These are phyloP conservation scores for Anarsia innoxiella DNA, from an alignment of 2,888 invertebrate genomes.

Conservation along the genomic window DNA sequence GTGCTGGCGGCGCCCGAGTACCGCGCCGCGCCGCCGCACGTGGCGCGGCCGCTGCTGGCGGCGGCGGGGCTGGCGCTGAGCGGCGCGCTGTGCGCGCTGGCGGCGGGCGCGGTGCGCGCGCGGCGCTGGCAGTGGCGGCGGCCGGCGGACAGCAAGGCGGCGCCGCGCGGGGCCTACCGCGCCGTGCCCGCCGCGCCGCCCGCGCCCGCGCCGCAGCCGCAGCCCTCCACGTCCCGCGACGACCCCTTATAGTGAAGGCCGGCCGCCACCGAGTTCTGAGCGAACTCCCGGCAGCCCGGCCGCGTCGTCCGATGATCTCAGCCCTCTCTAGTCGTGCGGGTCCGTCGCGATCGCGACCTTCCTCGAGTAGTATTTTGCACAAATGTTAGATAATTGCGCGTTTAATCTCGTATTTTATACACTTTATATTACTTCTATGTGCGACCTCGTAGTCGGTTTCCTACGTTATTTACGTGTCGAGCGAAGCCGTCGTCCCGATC, in stretches of 20 bases:
- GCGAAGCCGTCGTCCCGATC: conserved; percentile 26
- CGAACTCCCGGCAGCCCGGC: conserved; percentile 5
- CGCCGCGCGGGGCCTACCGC: conserved; percentile 17
- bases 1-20: conserved; percentile 34
- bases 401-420: conserved; percentile 14
- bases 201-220: conserved; percentile 18
- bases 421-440: conserved; percentile 6
- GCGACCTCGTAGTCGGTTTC: conserved; percentile 16
- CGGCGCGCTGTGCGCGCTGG: conserved; percentile 24
- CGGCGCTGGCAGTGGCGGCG: conserved; percentile 14
- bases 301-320: neutral
- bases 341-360: too few species aligned
- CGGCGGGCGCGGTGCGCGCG: conserved; percentile 23
- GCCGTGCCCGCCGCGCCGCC: conserved; percentile 14
- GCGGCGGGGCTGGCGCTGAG: conserved; percentile 19
- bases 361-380: conserved; percentile 38
- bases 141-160: conserved; percentile 13
- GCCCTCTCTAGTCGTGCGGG: neutral
- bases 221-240: conserved; percentile 34
- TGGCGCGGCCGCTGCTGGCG: conserved; percentile 27
- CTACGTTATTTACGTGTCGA: conserved; percentile 10
- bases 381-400: conserved; percentile 21
- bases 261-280: conserved; percentile 31
- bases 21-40: conserved; percentile 26
- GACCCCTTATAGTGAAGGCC: conserved; percentile 57